Percentiles rank a stretch among this genome's conserved stretches.
These are phyloP conservation scores for Laticauda laticaudata DNA, from an alignment of 2,113 vertebrate species.

Conservation along the genomic window DNA sequence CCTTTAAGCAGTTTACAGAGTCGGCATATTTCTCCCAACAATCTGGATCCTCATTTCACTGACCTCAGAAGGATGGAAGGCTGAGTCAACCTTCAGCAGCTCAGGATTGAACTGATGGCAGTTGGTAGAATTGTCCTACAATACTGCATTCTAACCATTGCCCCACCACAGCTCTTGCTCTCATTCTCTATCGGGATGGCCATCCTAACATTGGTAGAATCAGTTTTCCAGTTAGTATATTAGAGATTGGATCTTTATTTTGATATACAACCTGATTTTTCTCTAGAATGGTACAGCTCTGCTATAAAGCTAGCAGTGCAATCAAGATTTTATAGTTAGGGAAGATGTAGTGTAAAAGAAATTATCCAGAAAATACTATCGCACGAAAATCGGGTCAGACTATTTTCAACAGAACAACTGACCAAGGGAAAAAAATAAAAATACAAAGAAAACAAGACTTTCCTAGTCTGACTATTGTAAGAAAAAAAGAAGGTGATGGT, in stretches of 20 bases:
- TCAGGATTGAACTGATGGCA: background rate
- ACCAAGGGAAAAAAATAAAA: constrained; percentile 59
- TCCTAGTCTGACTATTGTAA: constrained; percentile 57
- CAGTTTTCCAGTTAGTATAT: background rate
- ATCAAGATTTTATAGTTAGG: background rate
- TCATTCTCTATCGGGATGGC: background rate
- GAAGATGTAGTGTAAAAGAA: background rate
- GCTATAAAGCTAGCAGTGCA: background rate
- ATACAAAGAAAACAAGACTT: constrained; percentile 62
- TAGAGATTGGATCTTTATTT: background rate
- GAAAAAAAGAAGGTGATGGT: constrained; percentile 25
- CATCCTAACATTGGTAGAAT: background rate
- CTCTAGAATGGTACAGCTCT: background rate
- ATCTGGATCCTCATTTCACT: background rate
- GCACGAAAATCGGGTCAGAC: constrained; percentile 43
- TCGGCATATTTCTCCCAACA: background rate
- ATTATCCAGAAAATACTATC: background rate
- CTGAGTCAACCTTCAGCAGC: background rate
- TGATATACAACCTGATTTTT: background rate
- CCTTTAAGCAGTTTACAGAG: background rate
- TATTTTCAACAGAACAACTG: constrained; percentile 66
- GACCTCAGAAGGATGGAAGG: background rate
- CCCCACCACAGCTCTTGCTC: background rate
- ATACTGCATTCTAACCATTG: background rate
- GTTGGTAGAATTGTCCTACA: background rate